Base-by-base conservation (phyloP, 2,888 invertebrate species). In the Hermaeophaga mercurialis region DNA sequence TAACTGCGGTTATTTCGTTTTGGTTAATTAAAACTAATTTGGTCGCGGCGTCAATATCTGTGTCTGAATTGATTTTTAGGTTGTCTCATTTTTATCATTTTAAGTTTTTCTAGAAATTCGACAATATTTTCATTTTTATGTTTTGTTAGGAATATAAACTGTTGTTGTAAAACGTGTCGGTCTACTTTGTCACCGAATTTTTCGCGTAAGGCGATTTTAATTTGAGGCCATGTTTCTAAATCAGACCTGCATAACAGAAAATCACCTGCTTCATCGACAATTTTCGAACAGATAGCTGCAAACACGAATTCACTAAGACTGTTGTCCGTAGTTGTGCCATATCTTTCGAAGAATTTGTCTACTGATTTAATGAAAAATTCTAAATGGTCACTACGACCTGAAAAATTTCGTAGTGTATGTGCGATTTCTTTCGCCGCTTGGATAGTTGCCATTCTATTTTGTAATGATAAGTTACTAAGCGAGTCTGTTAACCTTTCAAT, bases 211-310 rank as follows among this genome's bases (percentile, higher is more conserved):
- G 41, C 41, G 7, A 5, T 18, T 44, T 24, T 56, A 19, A 56
- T 24, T 50, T 33, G 38, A 8, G 45, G 44, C 38, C 44, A 56
- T 9, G 56, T 56, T 5, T 17, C 18, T 46, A 56, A 39, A 45
- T 56, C 56, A 6, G 56, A 46, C 18, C 50, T 12, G 28, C 52
- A 56, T 12, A 52, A 7, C n/a, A 56, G 11, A 39, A 49, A 56
- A 22, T 49, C 56, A 19, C 56, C 49, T 6, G 50, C 49, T 9
- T 56, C 56, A 14, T 50, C 44, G 17, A 56, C 24, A 34, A 56
- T 26, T 50, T 56, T 56, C 8, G 56, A 50, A 34, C 49, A 50
- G 9, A 56, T 50, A 9, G 45, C 15, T 14, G 49, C 49, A 24
- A 49, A 49, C 3, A 56, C 56, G 28, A 56, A 56, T 31, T 56